Percentiles rank a stretch among this genome's conserved stretches.
Evolutionary conservation across 2,797 vertebrate species (phyloP).

Genomic region (Pseudochaenichthys georgianus): DNA sequence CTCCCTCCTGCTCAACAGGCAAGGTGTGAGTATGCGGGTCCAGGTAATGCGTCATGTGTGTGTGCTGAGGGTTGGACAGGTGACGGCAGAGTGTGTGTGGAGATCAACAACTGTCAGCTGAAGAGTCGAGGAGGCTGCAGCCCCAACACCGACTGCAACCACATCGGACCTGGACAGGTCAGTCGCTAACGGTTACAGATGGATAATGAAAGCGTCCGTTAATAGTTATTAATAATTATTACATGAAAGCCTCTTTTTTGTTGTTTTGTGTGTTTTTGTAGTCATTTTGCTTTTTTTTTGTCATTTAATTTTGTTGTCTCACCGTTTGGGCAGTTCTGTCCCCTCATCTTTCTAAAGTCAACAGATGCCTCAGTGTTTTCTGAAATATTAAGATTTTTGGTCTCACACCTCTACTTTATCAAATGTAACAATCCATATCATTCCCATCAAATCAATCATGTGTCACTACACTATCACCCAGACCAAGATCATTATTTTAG

Average conservation of each 20-base stretch:
- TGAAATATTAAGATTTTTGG: not conserved
- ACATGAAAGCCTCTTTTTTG: not conserved
- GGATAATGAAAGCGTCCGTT: not conserved
- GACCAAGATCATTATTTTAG: not conserved
- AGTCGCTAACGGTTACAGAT: not conserved
- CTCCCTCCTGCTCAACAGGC: slow-evolving; percentile 78
- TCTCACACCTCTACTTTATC: not conserved
- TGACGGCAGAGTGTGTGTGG: slow-evolving; percentile 89
- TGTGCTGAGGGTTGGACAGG: slow-evolving; percentile 93
- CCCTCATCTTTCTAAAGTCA: too few species aligned
- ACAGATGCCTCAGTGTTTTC: not conserved
- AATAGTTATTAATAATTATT: not conserved
- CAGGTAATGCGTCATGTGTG: slow-evolving; percentile 85
- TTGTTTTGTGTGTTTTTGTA: not conserved
- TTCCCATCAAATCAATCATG: not conserved
- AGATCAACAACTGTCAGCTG: slow-evolving; percentile 91
- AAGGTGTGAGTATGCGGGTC: slow-evolving; percentile 82
- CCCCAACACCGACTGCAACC: slow-evolving; percentile 85
- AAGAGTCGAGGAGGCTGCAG: slow-evolving; percentile 89
- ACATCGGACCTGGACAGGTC: slow-evolving; percentile 93
- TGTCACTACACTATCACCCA: not conserved
- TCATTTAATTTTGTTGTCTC: too few species aligned
- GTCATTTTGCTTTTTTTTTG: not conserved
- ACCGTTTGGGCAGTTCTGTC: too few species aligned
- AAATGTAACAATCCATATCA: not conserved